phyloP scores from a whole-genome alignment of 1,140 invertebrate species.

The Ephestia elutella region DNA sequence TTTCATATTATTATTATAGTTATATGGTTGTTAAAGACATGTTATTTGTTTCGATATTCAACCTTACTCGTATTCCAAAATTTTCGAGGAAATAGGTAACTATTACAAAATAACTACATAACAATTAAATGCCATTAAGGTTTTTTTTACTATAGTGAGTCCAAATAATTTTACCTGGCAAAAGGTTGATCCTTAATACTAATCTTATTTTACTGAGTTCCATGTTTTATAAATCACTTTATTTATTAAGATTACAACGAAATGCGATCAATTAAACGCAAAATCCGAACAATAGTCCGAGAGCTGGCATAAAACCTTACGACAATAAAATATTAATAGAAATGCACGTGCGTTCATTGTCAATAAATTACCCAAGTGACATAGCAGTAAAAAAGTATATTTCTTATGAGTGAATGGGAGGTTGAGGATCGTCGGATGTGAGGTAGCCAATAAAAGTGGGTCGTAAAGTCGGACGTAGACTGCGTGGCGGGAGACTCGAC shows the following conservation, averaged over 20 bases:
- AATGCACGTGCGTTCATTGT: constrained; percentile 71
- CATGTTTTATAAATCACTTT: background rate
- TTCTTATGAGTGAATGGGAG: constrained; percentile 70
- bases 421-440: constrained; percentile 65
- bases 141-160: no score
- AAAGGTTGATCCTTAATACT: no score
- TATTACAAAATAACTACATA: no score
- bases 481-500: constrained; percentile 68
- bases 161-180: no score
- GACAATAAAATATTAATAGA: constrained; percentile 74
- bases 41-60: no score
- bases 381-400: constrained; percentile 71
- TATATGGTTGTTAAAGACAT: no score
- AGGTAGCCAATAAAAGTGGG: constrained; percentile 72
- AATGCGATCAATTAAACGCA: constrained; percentile 49
- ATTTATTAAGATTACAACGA: constrained; percentile 29
- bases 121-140: no score
- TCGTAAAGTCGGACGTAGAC: constrained; percentile 68
- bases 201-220: background rate
- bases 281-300: constrained; percentile 48
- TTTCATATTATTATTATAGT: no score
- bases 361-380: constrained; percentile 72
- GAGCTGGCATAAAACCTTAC: constrained; percentile 56
- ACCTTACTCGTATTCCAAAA: no score
- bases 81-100: no score